These are phyloP conservation scores for Aix galericulata DNA, from an alignment of 2,113 vertebrate genomes.

Conservation along the genomic window DNA sequence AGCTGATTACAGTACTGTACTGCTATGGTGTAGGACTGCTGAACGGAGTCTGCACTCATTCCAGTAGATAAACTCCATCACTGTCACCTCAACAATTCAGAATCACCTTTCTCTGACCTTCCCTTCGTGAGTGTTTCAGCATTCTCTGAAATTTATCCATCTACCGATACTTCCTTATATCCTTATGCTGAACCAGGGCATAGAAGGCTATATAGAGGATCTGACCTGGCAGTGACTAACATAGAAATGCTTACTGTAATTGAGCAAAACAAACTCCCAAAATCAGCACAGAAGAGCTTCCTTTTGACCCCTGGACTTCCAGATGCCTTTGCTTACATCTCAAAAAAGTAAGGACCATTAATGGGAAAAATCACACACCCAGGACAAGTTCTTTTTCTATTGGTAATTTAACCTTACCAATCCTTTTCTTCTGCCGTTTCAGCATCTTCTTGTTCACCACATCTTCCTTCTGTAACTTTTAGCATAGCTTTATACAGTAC, in stretches of 20 bases:
- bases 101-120: not conserved
- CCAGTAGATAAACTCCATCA: not conserved
- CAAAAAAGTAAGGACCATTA: not conserved
- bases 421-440: not conserved
- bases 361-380: not conserved
- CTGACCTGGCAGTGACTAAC: not conserved
- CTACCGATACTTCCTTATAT: not conserved
- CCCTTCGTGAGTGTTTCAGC: not conserved
- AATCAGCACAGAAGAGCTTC: not conserved
- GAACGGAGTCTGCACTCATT: not conserved
- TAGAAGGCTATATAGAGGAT: not conserved
- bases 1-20: not conserved
- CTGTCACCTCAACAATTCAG: not conserved
- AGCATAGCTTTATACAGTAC: not conserved
- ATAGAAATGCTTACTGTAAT: not conserved
- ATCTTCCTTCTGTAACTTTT: not conserved
- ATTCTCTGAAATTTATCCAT: not conserved
- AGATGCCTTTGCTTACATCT: not conserved
- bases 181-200: not conserved
- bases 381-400: not conserved
- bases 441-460: not conserved
- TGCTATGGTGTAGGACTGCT: not conserved
- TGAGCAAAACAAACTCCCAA: accelerated
- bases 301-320: not conserved
- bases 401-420: not conserved